Evolutionary conservation across 2,113 vertebrate genomes (phyloP), one percentile per base, ranked within the genome.

Genomic region (Tyrannus savana): DNA sequence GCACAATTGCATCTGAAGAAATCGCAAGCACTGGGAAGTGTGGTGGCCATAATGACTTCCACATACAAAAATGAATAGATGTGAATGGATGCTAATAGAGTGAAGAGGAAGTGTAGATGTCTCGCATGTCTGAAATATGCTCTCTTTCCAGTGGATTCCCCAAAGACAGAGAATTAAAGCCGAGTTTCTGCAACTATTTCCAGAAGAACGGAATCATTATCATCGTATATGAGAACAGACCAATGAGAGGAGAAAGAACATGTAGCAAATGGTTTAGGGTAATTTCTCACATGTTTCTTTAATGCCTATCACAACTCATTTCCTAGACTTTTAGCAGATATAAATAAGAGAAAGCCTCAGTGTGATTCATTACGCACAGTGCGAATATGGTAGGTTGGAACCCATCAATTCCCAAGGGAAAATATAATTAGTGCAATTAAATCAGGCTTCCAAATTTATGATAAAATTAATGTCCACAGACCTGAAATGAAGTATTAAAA

Each of bases 401-500:
- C 94, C 77, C 89, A 87, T 93, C 90, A 96, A 53, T 56, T 95
- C 95, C 93, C 96, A 90, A 81, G 79, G 88, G 95, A 96, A 95
- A 96, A 96, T 59, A 96, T 94, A 96, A 96, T 96, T 90, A 97
- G 83, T 0, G 3, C 90, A 96, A 94, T 95, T 96, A 97, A 97
- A 96, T 94, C 95, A 95, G 74, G 83, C 80, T 92, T 87, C 69
- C 90, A 86, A 93, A 95, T 96, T 94, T 93, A 96, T 90, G 85
- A 86, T 58, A 94, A 94, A 94, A 94, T 93, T 96, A 94, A 90
- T 96, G 92, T 92, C 92, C 53, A 90, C 78, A 90, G 95, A 92
- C 92, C 64, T 90, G 37, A 95, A 94, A 89, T 72, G 86, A 90
- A 73, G 80, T 64, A 93, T 94, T 87, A 86, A 80, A 93, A 92